Base-by-base conservation (phyloP, 1,140 invertebrate species). In the Drosophila littoralis region DNA sequence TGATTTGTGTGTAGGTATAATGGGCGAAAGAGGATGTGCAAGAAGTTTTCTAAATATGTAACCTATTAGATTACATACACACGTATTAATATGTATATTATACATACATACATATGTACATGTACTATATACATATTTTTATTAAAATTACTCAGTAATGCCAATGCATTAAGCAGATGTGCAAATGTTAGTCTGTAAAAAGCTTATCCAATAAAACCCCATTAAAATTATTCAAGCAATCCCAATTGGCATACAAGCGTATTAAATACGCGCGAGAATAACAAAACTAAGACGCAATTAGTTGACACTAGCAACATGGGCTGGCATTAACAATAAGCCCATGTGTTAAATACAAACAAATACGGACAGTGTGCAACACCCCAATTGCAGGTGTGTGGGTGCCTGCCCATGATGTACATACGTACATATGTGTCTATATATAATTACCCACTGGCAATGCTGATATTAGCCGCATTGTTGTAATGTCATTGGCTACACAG, bases 261-360 rank as follows among this genome's bases (percentile, higher is more conserved):
- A 52, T 52, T 5, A 52, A 66, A 59, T 68, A 51, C 43, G 52
- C 36, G 43, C 48, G 15, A 33, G 63, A 70, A 70, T 13, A 70
- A 84, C 48, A 55, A 77, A 76, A 84, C 40, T 84, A 85, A 85
- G 77, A 84, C 81, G 81, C 81, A 84, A 84, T 84, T 84, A 79
- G 77, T 74, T 73, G 63, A 70, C 67, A 79, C 43, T 51, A 40
- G 15, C 33, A 43, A 17, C 51, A 38, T 7, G 9, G 33, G 40
- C 46, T 64, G 70, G 69, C 63, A 72, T 66, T 32, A 67, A 55
- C 65, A 75, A 42, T 46, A 13, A 58, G n/a, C 54, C 33, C 57
- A 65, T 57, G 68, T 76, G 71, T 33, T 68, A 64, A 76, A 59
- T 17, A 60, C 55, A 52, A 32, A 58, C 40, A 65, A 40, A 10